Conservation (phyloP, 2,797 vertebrate genomes). For the Schizopygopsis malacanthus region DNA sequence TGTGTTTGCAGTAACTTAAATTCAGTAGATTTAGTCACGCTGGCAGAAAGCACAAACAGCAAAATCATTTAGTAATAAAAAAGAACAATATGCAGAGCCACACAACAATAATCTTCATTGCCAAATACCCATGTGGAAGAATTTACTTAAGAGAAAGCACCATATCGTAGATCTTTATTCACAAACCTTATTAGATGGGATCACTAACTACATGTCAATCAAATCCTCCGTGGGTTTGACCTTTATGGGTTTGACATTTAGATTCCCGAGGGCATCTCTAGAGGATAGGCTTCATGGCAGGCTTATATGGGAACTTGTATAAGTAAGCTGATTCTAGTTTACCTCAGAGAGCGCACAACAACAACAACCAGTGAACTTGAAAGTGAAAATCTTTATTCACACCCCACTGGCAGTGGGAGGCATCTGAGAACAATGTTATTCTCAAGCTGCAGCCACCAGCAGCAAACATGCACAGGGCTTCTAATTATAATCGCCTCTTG, state of each 20-base stretch:
- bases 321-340: slow-evolving; percentile 39
- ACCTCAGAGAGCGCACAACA: slow-evolving; percentile 21
- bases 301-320: slow-evolving; percentile 13
- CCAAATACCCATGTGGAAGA: not conserved
- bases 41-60: not conserved
- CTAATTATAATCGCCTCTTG: slow-evolving; percentile 56
- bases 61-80: not conserved
- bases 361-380: slow-evolving; percentile 24
- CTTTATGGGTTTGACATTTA: slow-evolving; percentile 44
- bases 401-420: slow-evolving; percentile 39
- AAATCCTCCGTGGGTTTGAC: slow-evolving; percentile 38
- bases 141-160: slow-evolving; percentile 6
- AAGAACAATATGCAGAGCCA: slow-evolving; percentile 8
- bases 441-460: slow-evolving; percentile 32
- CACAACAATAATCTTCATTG: slow-evolving; percentile 4
- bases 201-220: slow-evolving; percentile 31
- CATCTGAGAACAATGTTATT: slow-evolving; percentile 45
- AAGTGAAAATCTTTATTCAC: slow-evolving; percentile 47
- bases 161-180: not conserved
- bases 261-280: slow-evolving; percentile 32
- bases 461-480: slow-evolving; percentile 38
- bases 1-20: not conserved
- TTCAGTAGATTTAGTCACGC: not conserved
- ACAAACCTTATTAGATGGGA: slow-evolving; percentile 33
- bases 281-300: slow-evolving; percentile 8